Evolutionary conservation across 2,113 vertebrate species (phyloP), one percentile per base, ranked within the genome.

Genomic region (Panurus biarmicus): DNA sequence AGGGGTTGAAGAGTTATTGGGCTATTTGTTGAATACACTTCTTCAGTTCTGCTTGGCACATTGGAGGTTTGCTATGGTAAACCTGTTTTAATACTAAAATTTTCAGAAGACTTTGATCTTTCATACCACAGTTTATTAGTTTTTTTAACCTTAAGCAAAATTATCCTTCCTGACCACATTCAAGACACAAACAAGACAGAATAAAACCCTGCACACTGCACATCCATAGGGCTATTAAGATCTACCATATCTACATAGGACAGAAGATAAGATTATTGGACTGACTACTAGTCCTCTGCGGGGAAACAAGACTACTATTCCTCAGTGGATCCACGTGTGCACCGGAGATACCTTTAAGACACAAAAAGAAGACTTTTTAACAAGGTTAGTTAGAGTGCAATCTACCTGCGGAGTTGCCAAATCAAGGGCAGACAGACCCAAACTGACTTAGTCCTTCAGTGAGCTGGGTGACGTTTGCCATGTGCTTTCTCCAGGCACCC

Each of bases 261-360:
- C 97, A 97, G 97, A 98, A 98, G 97, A 98, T 97, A 97, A 98
- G 95, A 96, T 98, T 97, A 97, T 97, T 97, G 97, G 97, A 96
- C 97, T 98, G 97, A 97, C 96, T 98, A 94, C 97, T 97, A 97
- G 97, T 97, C 96, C 97, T 98, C 97, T 97, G 90, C 96, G 92
- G 97, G 95, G 95, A 97, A 98, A 97, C 96, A 97, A 97, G 97
- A 97, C 96, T 96, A 96, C 96, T 97, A 89, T 98, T 97, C 97
- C 95, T 97, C 96, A 96, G 86, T 98, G 97, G 97, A 97, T 97
- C 97, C 92, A 90, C 97, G 95, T 97, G 97, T 98, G 96, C 95
- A 96, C 88, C 93, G 95, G 90, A 97, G 97, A 97, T 97, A 95
- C 97, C 96, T 97, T 78, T 98, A 97, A 97, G 97, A 85, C 97